These are phyloP conservation scores for Lacanobia wlatinum DNA, from an alignment of 2,888 invertebrate genomes.

Conservation along the genomic window DNA sequence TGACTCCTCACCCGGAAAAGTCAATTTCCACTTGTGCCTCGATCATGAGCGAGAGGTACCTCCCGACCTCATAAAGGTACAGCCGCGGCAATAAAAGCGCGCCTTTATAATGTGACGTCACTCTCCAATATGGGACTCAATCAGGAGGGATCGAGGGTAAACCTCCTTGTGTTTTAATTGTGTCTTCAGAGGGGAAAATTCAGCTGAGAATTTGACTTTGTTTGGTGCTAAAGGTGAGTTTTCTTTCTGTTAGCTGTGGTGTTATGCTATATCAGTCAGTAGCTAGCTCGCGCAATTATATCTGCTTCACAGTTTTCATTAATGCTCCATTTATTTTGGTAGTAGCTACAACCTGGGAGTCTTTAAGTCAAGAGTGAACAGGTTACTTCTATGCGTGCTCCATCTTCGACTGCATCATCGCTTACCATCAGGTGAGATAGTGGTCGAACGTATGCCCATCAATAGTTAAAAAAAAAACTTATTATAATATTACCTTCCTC, in stretches of 20 bases:
- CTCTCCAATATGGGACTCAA: constrained; percentile 60
- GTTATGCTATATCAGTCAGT: not conserved
- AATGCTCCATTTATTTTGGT: no score
- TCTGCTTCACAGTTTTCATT: no score
- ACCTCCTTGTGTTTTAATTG: constrained; percentile 40
- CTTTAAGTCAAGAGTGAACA: no score
- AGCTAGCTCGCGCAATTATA: no score
- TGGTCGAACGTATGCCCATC: no score
- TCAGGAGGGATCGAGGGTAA: constrained; percentile 45
- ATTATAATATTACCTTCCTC: no score
- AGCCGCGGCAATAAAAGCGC: constrained; percentile 56
- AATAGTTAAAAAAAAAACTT: no score
- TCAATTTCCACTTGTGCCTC: constrained; percentile 59
- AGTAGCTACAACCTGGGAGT: no score
- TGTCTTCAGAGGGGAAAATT: not conserved
- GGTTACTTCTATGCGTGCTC: no score
- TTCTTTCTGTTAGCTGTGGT: not conserved
- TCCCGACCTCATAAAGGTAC: constrained; percentile 16
- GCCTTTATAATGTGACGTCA: constrained; percentile 60
- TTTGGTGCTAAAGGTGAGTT: not conserved
- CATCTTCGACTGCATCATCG: no score
- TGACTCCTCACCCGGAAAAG: constrained; percentile 50
- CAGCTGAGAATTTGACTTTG: not conserved
- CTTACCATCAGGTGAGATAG: no score
- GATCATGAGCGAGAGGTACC: constrained; percentile 28